Evolutionary conservation across 2,113 vertebrate species (phyloP).

Genomic region (Pterocles orientalis): DNA sequence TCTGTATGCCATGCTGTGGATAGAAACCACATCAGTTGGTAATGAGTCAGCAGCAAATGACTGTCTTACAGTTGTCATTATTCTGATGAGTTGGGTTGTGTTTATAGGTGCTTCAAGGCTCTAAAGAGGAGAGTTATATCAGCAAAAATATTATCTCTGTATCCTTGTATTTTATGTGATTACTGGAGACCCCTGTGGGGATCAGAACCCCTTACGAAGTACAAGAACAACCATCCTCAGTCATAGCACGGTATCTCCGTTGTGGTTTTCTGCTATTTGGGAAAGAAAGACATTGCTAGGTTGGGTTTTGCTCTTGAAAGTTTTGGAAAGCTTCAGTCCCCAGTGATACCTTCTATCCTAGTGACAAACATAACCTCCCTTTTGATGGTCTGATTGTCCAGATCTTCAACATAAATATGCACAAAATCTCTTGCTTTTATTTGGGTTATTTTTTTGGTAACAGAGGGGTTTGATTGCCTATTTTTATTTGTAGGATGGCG

Average conservation of each 20-base stretch:
- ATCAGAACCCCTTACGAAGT: background rate
- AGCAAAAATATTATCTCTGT: background rate
- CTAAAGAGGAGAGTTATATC: background rate
- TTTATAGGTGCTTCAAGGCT: background rate
- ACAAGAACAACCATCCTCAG: background rate
- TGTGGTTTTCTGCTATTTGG: background rate
- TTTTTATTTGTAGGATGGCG: conserved; percentile 83
- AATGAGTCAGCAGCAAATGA: background rate
- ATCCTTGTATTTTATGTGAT: background rate
- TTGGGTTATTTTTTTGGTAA: background rate
- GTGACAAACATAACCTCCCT: background rate
- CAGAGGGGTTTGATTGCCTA: background rate
- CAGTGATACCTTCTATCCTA: background rate
- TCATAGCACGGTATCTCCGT: background rate
- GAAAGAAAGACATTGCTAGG: background rate
- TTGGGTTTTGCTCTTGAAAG: background rate
- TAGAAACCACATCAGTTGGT: background rate
- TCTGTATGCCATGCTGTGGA: fast-evolving
- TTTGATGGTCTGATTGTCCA: background rate
- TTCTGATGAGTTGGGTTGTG: background rate
- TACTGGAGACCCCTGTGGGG: background rate
- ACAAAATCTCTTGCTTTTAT: background rate
- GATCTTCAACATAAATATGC: background rate
- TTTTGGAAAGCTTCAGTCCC: background rate
- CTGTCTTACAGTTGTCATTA: background rate